These are phyloP conservation scores for Drosophila falleni DNA, from an alignment of 2,888 invertebrate species.

Conservation along the genomic window DNA sequence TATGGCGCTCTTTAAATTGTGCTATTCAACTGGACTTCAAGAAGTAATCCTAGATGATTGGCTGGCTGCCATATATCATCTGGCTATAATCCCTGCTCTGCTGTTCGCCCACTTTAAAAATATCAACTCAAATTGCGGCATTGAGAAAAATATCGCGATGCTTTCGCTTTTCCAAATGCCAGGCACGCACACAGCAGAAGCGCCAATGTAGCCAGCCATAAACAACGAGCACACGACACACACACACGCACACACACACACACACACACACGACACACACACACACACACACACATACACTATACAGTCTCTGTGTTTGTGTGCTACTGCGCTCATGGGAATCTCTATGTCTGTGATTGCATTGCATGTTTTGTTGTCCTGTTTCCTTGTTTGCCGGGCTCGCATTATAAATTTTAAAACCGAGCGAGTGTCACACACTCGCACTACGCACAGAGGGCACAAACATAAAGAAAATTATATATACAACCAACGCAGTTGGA, in stretches of 20 bases:
- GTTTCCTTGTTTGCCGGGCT: conserved; percentile 50
- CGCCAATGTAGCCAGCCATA: conserved; percentile 71
- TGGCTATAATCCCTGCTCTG: conserved; percentile 37
- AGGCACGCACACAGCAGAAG: conserved; percentile 68
- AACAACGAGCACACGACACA: conserved; percentile 66
- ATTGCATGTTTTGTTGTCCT: conserved; percentile 66
- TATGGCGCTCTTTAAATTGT: conserved; percentile 1
- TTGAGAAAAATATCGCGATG: conserved; percentile 66
- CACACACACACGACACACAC: conserved; percentile 26
- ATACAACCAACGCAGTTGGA: conserved; percentile 22
- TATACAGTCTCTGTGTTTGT: background rate
- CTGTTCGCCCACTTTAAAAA: conserved; percentile 64
- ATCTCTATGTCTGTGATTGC: conserved; percentile 79
- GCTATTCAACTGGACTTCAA: conserved; percentile 10
- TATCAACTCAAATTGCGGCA: conserved; percentile 76
- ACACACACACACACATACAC: conserved; percentile 25
- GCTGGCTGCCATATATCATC: conserved; percentile 31
- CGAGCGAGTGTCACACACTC: conserved; percentile 64
- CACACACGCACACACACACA: conserved; percentile 34
- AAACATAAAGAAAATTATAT: conserved; percentile 70
- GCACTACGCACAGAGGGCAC: conserved; percentile 41
- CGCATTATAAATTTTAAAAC: conserved; percentile 80
- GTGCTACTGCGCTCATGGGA: conserved; percentile 60
- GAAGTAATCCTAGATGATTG: conserved; percentile 39
- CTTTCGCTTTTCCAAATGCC: conserved; percentile 68